Evolutionary conservation across 2,888 invertebrate genomes (phyloP), one percentile per base, ranked within the genome.

Genomic region (Mimas tiliae): DNA sequence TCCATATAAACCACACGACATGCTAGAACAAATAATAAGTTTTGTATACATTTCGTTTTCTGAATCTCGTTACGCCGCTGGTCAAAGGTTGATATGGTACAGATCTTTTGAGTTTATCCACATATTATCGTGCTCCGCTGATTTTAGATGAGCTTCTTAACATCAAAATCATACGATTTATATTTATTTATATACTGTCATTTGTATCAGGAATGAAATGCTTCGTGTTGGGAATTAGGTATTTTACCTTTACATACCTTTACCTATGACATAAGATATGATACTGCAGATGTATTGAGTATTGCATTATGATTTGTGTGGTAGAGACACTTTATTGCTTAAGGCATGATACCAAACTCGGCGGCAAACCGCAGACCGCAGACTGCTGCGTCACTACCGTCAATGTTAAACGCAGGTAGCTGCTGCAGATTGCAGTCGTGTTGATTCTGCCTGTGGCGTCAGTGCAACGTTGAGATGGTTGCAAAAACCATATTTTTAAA

Each of bases 141-240:
- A n/a, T 55, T 55, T 55, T 55, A 55, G 2, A 55, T 55, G 55
- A 55, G 55, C 8, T 38, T 55, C 16, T n/a, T 8, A 16, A 55
- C 55, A 55, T 38, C 38, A 55, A 34, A 55, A 38, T 55, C 33
- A 38, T 55, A 55, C 55, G 14, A n/a, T n/a, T n/a, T n/a, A n/a
- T n/a, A n/a, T n/a, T n/a, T n/a, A n/a, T n/a, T n/a, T 55, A 55
- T 34, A n/a, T 55, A 16, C n/a, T 4, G 48, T 11, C 38, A 16
- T 16, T n/a, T 55, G 11, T n/a, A 38, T 34, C n/a, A 2, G 4
- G 11, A 55, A 38, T 8, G 55, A 9, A 8, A 34, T 16, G 38
- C 16, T 9, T n/a, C 27, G 14, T 11, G 38, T 38, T 2, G 9
- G 9, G 34, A 16, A 34, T 55, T 11, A n/a, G 55, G 16, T 34